Conservation (phyloP, 2,888 invertebrate genomes). For the Mesoligia furuncula region DNA sequence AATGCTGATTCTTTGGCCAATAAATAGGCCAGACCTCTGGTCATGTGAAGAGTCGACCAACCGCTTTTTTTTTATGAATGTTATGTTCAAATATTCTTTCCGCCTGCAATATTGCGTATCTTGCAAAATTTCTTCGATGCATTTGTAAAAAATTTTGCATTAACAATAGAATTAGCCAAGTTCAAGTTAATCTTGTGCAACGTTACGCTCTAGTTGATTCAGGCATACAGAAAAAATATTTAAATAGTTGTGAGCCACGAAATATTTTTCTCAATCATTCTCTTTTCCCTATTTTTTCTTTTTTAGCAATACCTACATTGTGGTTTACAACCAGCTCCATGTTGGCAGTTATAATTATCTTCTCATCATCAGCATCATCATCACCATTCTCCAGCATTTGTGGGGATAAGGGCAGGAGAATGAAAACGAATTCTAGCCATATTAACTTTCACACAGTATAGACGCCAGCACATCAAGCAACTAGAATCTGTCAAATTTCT, state of each 20-base stretch:
- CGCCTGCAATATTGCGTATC: slow-evolving; percentile 6
- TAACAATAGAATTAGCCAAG: slow-evolving; percentile 42
- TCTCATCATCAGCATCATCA: too few species aligned
- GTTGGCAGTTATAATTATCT: background rate
- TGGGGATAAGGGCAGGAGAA: too few species aligned
- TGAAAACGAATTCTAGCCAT: too few species aligned
- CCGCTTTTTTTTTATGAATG: too few species aligned
- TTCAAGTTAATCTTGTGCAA: slow-evolving; percentile 45
- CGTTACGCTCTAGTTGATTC: slow-evolving; percentile 38
- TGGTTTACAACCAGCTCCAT: background rate
- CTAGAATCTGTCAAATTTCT: too few species aligned
- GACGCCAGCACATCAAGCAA: too few species aligned
- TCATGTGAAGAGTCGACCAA: too few species aligned
- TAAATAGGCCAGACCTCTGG: too few species aligned
- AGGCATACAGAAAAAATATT: slow-evolving; percentile 19
- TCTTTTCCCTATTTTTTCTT: background rate
- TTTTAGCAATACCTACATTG: background rate
- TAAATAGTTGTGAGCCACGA: slow-evolving; percentile 3
- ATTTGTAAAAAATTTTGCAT: slow-evolving; percentile 22
- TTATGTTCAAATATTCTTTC: background rate
- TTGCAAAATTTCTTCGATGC: slow-evolving; percentile 26
- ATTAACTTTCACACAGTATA: too few species aligned
- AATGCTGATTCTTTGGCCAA: too few species aligned
- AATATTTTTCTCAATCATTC: slow-evolving; percentile 6
- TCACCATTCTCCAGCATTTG: too few species aligned